phyloP scores from a whole-genome alignment of 2,797 vertebrate species.

The Percopsis omiscomaycus region DNA sequence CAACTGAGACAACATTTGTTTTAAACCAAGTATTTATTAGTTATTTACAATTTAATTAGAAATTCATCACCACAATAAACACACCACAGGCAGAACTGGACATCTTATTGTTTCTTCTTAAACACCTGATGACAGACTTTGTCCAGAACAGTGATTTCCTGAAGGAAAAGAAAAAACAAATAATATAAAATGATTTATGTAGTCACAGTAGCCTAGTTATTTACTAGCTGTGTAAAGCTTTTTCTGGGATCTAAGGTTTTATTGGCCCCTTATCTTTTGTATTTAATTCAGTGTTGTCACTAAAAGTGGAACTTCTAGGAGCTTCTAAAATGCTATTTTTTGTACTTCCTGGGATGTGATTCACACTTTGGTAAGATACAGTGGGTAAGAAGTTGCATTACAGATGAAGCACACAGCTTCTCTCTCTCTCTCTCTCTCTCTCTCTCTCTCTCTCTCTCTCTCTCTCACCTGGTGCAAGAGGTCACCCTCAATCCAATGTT shows the following conservation, averaged over 20 bases:
- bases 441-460: not conserved
- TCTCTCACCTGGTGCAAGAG: constrained; percentile 86
- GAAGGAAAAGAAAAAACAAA: constrained; percentile 42
- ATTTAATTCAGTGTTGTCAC: too few relatives aligned
- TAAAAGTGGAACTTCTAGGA: too few relatives aligned
- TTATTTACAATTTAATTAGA: constrained; percentile 34
- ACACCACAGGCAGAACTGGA: not conserved
- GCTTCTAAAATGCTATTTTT: too few relatives aligned
- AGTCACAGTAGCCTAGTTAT: too few relatives aligned
- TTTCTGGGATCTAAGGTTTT: too few relatives aligned
- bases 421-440: not conserved
- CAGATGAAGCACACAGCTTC: not conserved
- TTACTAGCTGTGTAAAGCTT: too few relatives aligned
- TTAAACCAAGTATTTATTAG: constrained; percentile 47
- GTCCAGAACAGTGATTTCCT: constrained; percentile 87
- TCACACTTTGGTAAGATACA: too few relatives aligned
- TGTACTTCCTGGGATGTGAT: too few relatives aligned
- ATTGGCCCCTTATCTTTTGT: too few relatives aligned
- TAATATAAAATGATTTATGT: too few relatives aligned
- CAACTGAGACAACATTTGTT: constrained; percentile 4
- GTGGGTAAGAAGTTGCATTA: too few relatives aligned
- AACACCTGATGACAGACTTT: constrained; percentile 91
- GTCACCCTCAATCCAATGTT: constrained; percentile 92
- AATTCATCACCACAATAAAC: constrained; percentile 23
- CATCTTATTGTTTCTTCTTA: constrained; percentile 77